phyloP scores from a whole-genome alignment of 2,113 vertebrate species.

The Zingel zingel region DNA sequence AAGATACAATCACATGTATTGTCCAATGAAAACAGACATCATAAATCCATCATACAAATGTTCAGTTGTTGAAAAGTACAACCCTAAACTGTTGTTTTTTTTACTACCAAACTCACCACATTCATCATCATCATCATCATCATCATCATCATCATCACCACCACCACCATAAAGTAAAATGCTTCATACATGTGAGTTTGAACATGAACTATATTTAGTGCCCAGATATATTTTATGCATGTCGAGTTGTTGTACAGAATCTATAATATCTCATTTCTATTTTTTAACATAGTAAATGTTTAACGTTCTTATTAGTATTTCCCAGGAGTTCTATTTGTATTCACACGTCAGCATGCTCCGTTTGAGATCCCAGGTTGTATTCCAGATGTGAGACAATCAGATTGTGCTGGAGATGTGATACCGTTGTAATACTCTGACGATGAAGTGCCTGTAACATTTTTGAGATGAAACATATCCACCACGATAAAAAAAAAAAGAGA shows the following conservation, averaged over 20 bases:
- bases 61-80: not conserved
- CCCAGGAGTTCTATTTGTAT: conserved; percentile 33
- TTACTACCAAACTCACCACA: not conserved
- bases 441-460: conserved; percentile 78
- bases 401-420: conserved; percentile 49
- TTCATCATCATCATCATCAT: not conserved
- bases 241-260: conserved; percentile 68
- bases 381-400: conserved; percentile 48
- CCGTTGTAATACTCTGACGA: conserved; percentile 49
- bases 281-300: conserved; percentile 58
- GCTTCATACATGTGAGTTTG: conserved; percentile 28
- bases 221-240: conserved; percentile 72
- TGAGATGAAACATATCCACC: conserved; percentile 49
- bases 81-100: not conserved
- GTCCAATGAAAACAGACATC: no score
- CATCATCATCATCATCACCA: not conserved
- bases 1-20: no score
- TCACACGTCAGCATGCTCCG: conserved; percentile 64
- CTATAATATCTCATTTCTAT: conserved; percentile 62
- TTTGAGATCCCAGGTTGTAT: conserved; percentile 34
- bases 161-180: not conserved
- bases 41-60: not conserved
- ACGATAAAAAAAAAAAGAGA: not conserved
- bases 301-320: conserved; percentile 41
- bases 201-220: conserved; percentile 46